phyloP scores from a whole-genome alignment of 2,797 vertebrate species.

The Channallabes apus region DNA sequence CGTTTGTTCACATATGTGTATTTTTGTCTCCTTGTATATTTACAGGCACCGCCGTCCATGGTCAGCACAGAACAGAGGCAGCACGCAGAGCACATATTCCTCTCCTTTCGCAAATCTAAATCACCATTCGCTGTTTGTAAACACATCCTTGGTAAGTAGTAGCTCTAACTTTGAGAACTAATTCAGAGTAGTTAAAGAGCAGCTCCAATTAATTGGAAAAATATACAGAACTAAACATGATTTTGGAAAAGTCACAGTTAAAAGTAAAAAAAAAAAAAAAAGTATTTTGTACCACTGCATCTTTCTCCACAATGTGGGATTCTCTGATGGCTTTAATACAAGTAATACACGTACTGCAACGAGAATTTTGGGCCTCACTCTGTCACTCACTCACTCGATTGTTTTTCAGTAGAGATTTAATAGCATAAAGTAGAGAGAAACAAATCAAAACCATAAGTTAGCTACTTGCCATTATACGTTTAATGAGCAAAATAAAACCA shows the following conservation, averaged over 20 bases:
- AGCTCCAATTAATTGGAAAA: neutral
- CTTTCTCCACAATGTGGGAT: neutral
- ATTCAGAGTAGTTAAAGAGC: neutral
- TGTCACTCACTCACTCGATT: too few species aligned
- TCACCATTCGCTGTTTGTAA: slow-evolving; percentile 99
- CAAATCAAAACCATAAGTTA: neutral
- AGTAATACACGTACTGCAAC: too few species aligned
- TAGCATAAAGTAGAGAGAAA: neutral
- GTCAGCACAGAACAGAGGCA: slow-evolving; percentile 96
- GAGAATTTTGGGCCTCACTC: neutral
- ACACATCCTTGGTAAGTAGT: slow-evolving; percentile 91
- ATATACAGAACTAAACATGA: neutral
- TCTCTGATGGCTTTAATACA: neutral
- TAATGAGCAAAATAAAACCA: neutral
- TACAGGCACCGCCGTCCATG: slow-evolving; percentile 97
- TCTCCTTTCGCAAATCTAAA: slow-evolving; percentile 98
- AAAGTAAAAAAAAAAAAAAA: too few species aligned
- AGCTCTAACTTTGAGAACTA: neutral
- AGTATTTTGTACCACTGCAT: too few species aligned
- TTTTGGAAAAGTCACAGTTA: too few species aligned
- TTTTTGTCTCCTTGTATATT: slow-evolving; percentile 31
- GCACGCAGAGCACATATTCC: slow-evolving; percentile 97
- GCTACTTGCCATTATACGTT: neutral
- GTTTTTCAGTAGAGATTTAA: too few species aligned
- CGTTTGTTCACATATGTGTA: neutral